Conservation (phyloP, 2,888 invertebrate genomes). For the Priocnemis perturbator region DNA sequence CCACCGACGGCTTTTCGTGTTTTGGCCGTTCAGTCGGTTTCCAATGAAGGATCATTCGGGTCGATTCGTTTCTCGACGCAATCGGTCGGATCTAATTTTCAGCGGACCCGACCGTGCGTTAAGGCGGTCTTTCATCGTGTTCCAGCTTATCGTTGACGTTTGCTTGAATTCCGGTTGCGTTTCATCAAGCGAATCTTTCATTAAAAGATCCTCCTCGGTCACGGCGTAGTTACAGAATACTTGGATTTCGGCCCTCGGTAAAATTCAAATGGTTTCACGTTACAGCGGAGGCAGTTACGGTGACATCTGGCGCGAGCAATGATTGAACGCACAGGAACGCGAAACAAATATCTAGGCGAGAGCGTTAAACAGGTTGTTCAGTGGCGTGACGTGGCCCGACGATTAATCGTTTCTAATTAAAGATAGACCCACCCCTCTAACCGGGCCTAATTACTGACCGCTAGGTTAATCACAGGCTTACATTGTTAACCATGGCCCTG, state of each 20-base stretch:
- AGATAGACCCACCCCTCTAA: constrained; percentile 28
- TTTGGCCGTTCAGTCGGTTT: background rate
- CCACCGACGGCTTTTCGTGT: background rate
- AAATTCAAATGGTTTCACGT: too few relatives aligned
- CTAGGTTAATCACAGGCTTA: constrained; percentile 47
- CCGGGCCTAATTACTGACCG: constrained; percentile 18
- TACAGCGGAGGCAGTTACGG: too few relatives aligned
- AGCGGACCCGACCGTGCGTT: too few relatives aligned
- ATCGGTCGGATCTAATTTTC: too few relatives aligned
- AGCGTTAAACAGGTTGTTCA: constrained; percentile 47
- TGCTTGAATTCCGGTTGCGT: background rate
- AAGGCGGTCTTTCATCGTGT: too few relatives aligned
- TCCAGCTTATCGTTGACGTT: too few relatives aligned
- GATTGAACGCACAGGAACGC: too few relatives aligned
- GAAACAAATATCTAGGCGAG: constrained; percentile 19
- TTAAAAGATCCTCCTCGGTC: too few relatives aligned
- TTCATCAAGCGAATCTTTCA: background rate
- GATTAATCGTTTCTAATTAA: constrained; percentile 53
- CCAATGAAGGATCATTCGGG: background rate
- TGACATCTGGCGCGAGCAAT: too few relatives aligned
- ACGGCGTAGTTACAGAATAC: too few relatives aligned
- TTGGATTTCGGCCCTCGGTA: too few relatives aligned
- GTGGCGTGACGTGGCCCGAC: constrained; percentile 21
- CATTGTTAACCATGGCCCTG: constrained; percentile 10
- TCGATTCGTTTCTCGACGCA: too few relatives aligned